These are phyloP conservation scores for Matsumyia berberina DNA, from an alignment of 2,888 invertebrate genomes.

Conservation along the genomic window DNA sequence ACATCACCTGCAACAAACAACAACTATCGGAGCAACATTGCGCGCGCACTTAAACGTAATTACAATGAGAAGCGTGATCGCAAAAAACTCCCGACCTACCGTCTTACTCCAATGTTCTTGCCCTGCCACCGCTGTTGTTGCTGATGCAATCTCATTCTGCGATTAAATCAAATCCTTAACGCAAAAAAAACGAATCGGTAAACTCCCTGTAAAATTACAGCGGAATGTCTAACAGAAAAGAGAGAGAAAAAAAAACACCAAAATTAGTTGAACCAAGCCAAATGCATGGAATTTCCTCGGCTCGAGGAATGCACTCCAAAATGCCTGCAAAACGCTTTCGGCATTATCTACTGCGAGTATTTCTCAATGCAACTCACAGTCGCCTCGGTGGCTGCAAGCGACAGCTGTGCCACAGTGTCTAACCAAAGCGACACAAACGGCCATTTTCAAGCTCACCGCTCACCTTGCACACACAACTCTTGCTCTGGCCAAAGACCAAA, in stretches of 20 bases:
- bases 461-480: conserved; percentile 55
- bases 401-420: conserved; percentile 47
- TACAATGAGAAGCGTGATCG: conserved; percentile 37
- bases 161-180: conserved; percentile 58
- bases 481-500: conserved; percentile 48
- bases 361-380: conserved; percentile 56
- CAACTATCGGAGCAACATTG: not conserved
- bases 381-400: conserved; percentile 64
- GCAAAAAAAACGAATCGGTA: not conserved
- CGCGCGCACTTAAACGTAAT: conserved; percentile 21
- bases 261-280: conserved; percentile 44
- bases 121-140: not conserved
- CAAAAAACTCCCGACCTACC: conserved; percentile 44
- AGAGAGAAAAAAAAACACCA: conserved; percentile 10
- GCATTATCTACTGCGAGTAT: conserved; percentile 25
- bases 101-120: not conserved
- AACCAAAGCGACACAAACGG: conserved; percentile 49
- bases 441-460: conserved; percentile 64
- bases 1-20: not conserved
- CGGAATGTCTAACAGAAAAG: conserved; percentile 36
- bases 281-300: conserved; percentile 57
- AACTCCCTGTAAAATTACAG: conserved; percentile 19
- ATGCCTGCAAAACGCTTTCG: conserved; percentile 31
- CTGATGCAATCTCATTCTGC: conserved; percentile 63
- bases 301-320: conserved; percentile 57